These are phyloP conservation scores for Eubasilissa splendida DNA, from an alignment of 2,888 invertebrate genomes.

Conservation along the genomic window DNA sequence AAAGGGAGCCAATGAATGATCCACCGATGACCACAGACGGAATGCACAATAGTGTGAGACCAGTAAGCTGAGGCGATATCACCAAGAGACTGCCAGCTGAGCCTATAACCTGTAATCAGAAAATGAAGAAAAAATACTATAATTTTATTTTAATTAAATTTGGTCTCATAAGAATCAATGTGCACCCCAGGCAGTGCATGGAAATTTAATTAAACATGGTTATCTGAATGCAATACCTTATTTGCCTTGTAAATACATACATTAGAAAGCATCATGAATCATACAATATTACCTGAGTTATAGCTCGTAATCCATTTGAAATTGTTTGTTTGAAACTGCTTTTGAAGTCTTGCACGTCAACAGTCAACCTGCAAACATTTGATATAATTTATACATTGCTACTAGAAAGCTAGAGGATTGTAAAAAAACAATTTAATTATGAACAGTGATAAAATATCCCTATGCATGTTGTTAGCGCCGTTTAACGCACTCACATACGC, in stretches of 20 bases:
- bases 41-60: slow-evolving; percentile 86
- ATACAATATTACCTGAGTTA: slow-evolving; percentile 79
- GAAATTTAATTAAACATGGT: no score
- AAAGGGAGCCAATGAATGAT: slow-evolving; percentile 83
- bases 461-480: no score
- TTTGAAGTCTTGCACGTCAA: slow-evolving; percentile 97
- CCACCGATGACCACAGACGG: slow-evolving; percentile 91
- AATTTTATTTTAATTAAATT: no score
- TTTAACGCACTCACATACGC: no score
- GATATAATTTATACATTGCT: not conserved
- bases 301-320: slow-evolving; percentile 91
- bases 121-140: not conserved
- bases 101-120: slow-evolving; percentile 72
- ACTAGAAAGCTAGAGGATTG: slow-evolving; percentile 45
- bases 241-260: no score
- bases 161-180: no score
- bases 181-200: no score
- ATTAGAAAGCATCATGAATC: no score
- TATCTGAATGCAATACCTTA: no score
- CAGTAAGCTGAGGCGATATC: slow-evolving; percentile 93
- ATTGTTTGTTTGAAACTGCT: slow-evolving; percentile 95
- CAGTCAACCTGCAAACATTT: slow-evolving; percentile 77
- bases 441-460: no score
- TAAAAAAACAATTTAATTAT: no score
- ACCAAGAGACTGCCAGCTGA: slow-evolving; percentile 85